Base-by-base conservation (phyloP, 2,113 vertebrate genomes). In the Pterocles gutturalis region DNA sequence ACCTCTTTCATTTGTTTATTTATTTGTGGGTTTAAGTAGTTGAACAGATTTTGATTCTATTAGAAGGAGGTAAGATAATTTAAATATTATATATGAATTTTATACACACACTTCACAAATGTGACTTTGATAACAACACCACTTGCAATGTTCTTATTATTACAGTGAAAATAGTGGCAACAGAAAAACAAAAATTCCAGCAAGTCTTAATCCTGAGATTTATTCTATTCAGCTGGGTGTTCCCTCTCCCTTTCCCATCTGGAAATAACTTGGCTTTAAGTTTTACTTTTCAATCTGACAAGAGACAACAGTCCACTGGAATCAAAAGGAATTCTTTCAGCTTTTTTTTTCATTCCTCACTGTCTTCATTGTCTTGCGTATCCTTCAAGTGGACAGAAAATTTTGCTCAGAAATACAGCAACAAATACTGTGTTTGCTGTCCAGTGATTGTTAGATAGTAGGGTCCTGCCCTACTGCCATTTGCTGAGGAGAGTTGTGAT, bases 401-500 rank as follows among this genome's bases (percentile, higher is more conserved):
- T 13, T 1, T 62, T 48, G 29, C 15, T 69, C 41, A 43, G 34
- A 62, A 57, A 33, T 43, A 54, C 3, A 48, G 38, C 0, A 0
- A 43, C 16, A 72, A 2, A 19, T 65, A 48, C 19, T 48, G 14
- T 21, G 38, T 29, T 58, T 75, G 10, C 17, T 73, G 29, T 36
- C 10, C 19, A 51, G 6, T 14, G 10, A 13, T 21, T 62, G 11
- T 67, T 72, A 75, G 54, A 41, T 31, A 75, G 4, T 34, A 38
- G 11, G 11, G 36, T 69, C 18, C 41, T 60, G 9, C 17, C 7
- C 6, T 60, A 38, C 17, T 1, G 7, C 12, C 5, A 17, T 34
- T 64, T 54, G 7, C 49, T 82, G 18, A 76, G 26, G 26, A 49
- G 4, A 62, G 3, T 8, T 0, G 1, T 48, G 22, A 54, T 15